Percentiles rank a stretch among this genome's conserved stretches.
phyloP scores from a whole-genome alignment of 2,113 vertebrate genomes.

The Myiozetetes cayanensis region DNA sequence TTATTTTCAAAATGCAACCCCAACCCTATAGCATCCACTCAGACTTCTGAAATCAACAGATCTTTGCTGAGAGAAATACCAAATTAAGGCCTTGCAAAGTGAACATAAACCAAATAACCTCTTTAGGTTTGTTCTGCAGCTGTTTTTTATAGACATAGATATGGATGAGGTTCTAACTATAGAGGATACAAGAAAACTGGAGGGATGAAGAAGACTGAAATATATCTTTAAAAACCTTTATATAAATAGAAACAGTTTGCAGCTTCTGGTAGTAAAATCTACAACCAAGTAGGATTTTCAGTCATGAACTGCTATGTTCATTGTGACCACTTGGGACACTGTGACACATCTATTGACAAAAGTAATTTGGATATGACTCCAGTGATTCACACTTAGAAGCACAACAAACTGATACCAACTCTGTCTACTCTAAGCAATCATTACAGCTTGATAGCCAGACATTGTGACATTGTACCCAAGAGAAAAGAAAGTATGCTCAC shows the following conservation, averaged over 20 bases:
- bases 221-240: not conserved
- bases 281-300: not conserved
- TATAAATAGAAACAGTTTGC: not conserved
- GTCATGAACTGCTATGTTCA: not conserved
- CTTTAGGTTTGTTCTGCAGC: not conserved
- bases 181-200: not conserved
- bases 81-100: not conserved
- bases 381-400: not conserved
- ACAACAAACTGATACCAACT: no score
- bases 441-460: not conserved
- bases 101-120: not conserved
- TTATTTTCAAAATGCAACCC: not conserved
- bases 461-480: rapidly evolving
- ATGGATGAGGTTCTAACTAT: not conserved
- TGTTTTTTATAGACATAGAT: not conserved
- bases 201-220: not conserved
- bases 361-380: not conserved
- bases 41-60: not conserved
- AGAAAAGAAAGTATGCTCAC: rapidly evolving
- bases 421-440: not conserved
- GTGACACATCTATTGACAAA: not conserved
- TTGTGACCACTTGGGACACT: not conserved
- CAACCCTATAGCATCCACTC: not conserved
- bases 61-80: not conserved
- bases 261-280: not conserved